These are phyloP conservation scores for Hemiscyllium ocellatum DNA, from an alignment of 2,113 vertebrate species.

Conservation along the genomic window DNA sequence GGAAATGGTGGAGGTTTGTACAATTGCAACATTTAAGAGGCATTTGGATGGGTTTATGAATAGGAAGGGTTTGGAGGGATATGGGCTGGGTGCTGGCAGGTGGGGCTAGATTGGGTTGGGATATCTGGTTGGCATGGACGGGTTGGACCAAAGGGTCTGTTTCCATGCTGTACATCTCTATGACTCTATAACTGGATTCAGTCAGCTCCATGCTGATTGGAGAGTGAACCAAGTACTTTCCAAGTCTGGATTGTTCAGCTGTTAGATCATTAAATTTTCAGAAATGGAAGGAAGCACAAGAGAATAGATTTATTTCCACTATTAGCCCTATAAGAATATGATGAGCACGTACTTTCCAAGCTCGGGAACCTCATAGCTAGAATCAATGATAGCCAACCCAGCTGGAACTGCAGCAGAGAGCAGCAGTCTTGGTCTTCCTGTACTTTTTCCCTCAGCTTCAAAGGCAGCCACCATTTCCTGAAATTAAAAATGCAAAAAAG, in stretches of 20 bases:
- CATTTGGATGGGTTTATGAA: too few species aligned
- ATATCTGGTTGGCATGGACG: too few species aligned
- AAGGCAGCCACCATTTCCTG: slow-evolving; percentile 65
- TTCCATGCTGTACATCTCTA: too few species aligned
- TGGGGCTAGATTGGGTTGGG: too few species aligned
- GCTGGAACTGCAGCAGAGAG: slow-evolving; percentile 60
- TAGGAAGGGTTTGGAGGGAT: too few species aligned
- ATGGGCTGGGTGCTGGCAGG: too few species aligned
- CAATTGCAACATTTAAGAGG: too few species aligned
- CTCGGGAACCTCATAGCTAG: neutral
- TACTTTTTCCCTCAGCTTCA: slow-evolving; percentile 56
- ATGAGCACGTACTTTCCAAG: neutral
- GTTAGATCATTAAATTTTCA: neutral
- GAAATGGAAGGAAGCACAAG: neutral
- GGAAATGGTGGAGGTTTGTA: too few species aligned
- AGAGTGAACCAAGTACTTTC: neutral
- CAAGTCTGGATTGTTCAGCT: neutral
- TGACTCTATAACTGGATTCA: neutral
- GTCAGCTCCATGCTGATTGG: neutral
- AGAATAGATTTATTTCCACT: slow-evolving; percentile 36
- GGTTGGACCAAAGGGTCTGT: too few species aligned
- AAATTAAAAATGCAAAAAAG: neutral
- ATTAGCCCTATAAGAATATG: neutral
- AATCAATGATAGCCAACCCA: slow-evolving; percentile 54
- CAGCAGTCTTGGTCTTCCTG: slow-evolving; percentile 58